Conservation (phyloP, 2,888 invertebrate genomes). For the Strigamia crassipes region DNA sequence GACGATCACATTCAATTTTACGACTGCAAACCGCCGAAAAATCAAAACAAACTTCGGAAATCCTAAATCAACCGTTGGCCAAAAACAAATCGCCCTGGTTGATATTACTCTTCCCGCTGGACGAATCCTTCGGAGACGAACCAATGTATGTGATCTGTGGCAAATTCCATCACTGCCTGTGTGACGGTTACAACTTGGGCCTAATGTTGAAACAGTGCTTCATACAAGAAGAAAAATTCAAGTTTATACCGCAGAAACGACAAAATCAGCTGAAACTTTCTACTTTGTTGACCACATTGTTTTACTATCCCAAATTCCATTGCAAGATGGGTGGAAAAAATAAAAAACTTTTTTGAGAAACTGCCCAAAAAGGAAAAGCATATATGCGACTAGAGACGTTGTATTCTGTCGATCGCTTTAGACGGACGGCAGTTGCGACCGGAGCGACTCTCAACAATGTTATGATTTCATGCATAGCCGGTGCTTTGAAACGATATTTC, state of each 20-base stretch:
- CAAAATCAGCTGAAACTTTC: not conserved
- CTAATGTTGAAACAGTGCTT: not conserved
- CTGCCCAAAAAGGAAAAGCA: not conserved
- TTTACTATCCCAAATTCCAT: not conserved
- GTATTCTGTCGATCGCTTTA: not conserved
- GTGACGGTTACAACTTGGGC: not conserved
- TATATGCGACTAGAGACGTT: not conserved
- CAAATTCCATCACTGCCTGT: not conserved
- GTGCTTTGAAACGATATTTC: not conserved
- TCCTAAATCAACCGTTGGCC: not conserved
- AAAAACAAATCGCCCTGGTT: not conserved
- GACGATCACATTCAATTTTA: not conserved
- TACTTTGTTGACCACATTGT: not conserved
- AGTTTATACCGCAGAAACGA: not conserved
- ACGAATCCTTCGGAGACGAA: not conserved
- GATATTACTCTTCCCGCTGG: not conserved
- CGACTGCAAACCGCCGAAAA: not conserved
- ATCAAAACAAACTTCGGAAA: not conserved
- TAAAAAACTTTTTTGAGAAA: not conserved
- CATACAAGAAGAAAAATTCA: not conserved
- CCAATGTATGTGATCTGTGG: not conserved
- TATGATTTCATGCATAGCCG: not conserved
- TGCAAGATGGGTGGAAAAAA: not conserved
- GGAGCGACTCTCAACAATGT: conserved; percentile 8
- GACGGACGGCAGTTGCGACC: not conserved